phyloP scores from a whole-genome alignment of 2,888 invertebrate genomes.

The Heliconius charithonia region DNA sequence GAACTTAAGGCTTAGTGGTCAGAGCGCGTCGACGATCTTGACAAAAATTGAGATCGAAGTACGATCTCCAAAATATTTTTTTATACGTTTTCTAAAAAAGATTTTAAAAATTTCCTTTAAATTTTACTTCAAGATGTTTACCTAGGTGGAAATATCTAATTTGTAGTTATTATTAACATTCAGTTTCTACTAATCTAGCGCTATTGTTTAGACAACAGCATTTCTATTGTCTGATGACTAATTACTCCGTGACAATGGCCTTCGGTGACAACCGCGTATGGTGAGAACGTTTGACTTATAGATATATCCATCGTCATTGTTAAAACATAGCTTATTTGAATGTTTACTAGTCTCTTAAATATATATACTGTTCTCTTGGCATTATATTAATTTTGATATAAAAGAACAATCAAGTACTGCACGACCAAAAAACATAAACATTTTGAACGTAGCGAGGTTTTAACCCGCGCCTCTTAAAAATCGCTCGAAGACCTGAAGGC shows the following conservation, averaged over 20 bases:
- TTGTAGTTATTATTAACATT: neutral
- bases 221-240: slow-evolving; percentile 41
- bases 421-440: too few species aligned
- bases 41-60: too few species aligned
- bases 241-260: slow-evolving; percentile 44
- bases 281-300: slow-evolving; percentile 25
- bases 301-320: slow-evolving; percentile 7
- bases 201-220: slow-evolving; percentile 32
- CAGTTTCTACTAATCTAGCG: slow-evolving; percentile 30
- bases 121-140: neutral
- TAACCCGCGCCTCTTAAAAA: too few species aligned
- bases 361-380: neutral
- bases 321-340: neutral
- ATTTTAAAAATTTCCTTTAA: neutral
- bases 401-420: too few species aligned
- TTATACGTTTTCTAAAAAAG: too few species aligned
- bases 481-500: too few species aligned
- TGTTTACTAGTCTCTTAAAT: neutral
- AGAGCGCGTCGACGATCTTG: too few species aligned
- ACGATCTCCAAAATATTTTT: too few species aligned
- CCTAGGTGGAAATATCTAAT: neutral
- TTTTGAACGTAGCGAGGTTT: too few species aligned
- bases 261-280: slow-evolving; percentile 34
- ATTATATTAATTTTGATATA: neutral
- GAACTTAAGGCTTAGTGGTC: too few species aligned